Evolutionary conservation across 2,797 vertebrate genomes (phyloP).

Genomic region (Helarctos malayanus): DNA sequence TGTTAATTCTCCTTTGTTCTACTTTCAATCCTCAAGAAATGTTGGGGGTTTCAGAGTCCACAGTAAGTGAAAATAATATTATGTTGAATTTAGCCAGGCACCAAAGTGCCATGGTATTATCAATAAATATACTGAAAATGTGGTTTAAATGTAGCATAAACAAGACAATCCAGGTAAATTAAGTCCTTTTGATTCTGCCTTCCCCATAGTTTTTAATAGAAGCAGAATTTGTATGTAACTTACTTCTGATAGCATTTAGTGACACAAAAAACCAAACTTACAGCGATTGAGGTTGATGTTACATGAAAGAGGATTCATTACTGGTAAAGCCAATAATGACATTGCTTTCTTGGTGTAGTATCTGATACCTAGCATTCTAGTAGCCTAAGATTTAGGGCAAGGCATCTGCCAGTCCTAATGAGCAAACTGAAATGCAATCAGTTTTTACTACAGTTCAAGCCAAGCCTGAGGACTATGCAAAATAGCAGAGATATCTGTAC

Average conservation of each 20-base stretch:
- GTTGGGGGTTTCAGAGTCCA: background rate
- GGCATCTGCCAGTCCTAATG: background rate
- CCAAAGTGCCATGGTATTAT: background rate
- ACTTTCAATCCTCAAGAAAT: background rate
- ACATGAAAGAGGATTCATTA: background rate
- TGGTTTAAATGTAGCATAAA: constrained; percentile 2
- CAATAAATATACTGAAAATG: background rate
- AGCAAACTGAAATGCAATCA: background rate
- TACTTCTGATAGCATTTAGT: background rate
- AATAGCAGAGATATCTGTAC: background rate
- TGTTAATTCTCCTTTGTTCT: background rate
- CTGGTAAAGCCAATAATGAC: background rate
- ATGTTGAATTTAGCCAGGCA: background rate
- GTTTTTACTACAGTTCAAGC: background rate
- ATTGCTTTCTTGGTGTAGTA: background rate
- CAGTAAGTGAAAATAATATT: background rate
- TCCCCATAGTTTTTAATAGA: background rate
- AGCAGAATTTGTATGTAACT: background rate
- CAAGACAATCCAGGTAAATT: background rate
- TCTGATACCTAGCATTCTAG: background rate
- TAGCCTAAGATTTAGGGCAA: background rate
- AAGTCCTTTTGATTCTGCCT: background rate
- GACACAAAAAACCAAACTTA: background rate
- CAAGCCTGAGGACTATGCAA: background rate
- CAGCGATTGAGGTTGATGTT: background rate